Conservation (phyloP, 1,140 invertebrate species). For the Drosophila sucinea region DNA sequence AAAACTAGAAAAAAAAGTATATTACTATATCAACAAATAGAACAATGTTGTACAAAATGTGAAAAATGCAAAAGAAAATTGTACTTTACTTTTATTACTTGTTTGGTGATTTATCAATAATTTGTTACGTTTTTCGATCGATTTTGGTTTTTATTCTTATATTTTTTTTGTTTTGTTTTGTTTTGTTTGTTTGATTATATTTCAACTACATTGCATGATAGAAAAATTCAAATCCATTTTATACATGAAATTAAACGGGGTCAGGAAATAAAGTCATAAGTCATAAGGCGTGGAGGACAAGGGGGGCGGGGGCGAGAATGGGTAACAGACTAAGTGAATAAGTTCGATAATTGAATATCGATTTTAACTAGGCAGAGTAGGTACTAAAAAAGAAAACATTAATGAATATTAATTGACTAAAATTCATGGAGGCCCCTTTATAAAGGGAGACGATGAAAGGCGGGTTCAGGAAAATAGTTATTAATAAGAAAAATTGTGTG, state of each 20-base stretch:
- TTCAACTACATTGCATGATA: constrained; percentile 64
- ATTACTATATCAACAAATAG: constrained; percentile 4
- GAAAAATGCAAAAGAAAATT: constrained; percentile 42
- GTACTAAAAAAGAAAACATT: constrained; percentile 20
- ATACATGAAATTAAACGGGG: constrained; percentile 47
- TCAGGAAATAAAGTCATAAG: constrained; percentile 48
- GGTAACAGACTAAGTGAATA: constrained; percentile 77
- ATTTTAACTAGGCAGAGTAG: constrained; percentile 34
- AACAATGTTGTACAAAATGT: constrained; percentile 20
- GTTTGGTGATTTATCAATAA: constrained; percentile 55
- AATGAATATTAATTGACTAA: constrained; percentile 12
- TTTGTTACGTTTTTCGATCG: constrained; percentile 39
- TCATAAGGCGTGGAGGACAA: background rate
- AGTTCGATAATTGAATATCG: constrained; percentile 48
- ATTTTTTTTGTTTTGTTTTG: constrained; percentile 23
- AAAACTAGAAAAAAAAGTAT: background rate
- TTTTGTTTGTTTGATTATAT: constrained; percentile 61
- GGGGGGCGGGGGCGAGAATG: constrained; percentile 20
- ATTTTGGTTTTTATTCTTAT: background rate
- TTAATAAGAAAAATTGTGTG: constrained; percentile 16
- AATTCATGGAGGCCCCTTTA: constrained; percentile 14
- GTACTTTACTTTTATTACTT: constrained; percentile 59
- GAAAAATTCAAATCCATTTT: constrained; percentile 54
- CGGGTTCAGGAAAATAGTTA: constrained; percentile 19
- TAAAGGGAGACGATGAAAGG: background rate